Evolutionary conservation across 2,797 vertebrate genomes (phyloP).

Genomic region (Paramormyrops hopkinsi): DNA sequence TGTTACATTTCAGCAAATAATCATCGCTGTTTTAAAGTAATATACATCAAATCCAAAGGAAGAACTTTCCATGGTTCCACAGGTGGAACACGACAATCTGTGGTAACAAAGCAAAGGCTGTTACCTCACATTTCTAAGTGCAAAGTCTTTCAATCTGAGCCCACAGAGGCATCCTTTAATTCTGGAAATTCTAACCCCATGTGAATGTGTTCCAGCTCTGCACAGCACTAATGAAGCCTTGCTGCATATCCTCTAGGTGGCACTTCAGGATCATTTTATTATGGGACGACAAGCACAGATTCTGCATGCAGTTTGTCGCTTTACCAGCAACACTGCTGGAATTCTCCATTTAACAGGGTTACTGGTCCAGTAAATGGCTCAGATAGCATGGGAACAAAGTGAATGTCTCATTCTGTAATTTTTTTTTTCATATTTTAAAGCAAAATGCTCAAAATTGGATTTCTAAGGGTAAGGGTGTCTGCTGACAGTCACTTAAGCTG

Average conservation of each 20-base stretch:
- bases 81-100: not conserved
- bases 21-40: not conserved
- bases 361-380: not conserved
- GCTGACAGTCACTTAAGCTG: not conserved
- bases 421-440: not conserved
- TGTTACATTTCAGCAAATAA: not conserved
- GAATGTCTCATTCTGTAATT: not conserved
- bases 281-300: not conserved
- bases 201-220: not conserved
- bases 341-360: not conserved
- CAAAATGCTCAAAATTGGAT: not conserved
- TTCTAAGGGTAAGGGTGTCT: not conserved
- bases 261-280: not conserved
- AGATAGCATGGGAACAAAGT: not conserved
- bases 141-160: not conserved
- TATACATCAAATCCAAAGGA: not conserved
- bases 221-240: not conserved
- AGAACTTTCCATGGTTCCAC: not conserved
- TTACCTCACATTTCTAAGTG: not conserved
- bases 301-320: not conserved
- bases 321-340: not conserved
- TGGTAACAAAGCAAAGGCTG: not conserved
- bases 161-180: not conserved
- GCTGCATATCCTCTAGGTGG: constrained; percentile 7
- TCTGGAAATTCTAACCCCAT: not conserved